Evolutionary conservation across 2,888 invertebrate species (phyloP), one percentile per base, ranked within the genome.

Genomic region (Smittia aterrima): DNA sequence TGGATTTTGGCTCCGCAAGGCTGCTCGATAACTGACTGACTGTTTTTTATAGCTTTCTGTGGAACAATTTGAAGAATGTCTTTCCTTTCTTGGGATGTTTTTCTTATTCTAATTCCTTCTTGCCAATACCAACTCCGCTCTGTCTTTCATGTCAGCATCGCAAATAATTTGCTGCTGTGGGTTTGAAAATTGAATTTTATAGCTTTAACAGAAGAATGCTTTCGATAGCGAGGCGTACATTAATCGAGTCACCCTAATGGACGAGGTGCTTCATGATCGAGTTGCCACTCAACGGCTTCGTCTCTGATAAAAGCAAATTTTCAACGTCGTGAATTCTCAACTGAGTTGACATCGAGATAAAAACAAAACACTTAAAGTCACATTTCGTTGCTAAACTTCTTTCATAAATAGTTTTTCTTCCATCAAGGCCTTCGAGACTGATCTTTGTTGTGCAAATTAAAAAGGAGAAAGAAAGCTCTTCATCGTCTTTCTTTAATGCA

Each of bases 61-160:
- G 16, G 16, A 47, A 47, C 47, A 47, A 47, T 47, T 58, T 22
- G 58, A 58, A 58, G 58, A 22, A 58, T 58, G 58, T 22, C 58
- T 58, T 20, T 58, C 22, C 58, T 18, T 58, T 58, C 18, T 18
- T 22, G 9, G 58, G 18, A 58, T 20, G 20, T 58, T 58, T 58
- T 58, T 58, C 20, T 58, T 58, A 58, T 58, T 58, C 58, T 58
- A 58, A 58, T 47, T 47, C 47, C 18, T 58, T 58, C 58, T 58
- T 18, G n/a, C 20, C 58, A 18, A 58, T 58, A 18, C 47, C 47
- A 47, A 47, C n/a, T 47, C 16, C 47, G 47, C n/a, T 47, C 47
- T n/a, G 47, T 47, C 11, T 47, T 47, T 47, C 47, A 47, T 47
- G 47, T 47, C 47, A 47, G 47, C 16, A 6, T n/a, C 47, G 47